Percentiles rank a stretch among this genome's conserved stretches.
phyloP scores from a whole-genome alignment of 2,888 invertebrate genomes.

The Carterocephalus palaemon region DNA sequence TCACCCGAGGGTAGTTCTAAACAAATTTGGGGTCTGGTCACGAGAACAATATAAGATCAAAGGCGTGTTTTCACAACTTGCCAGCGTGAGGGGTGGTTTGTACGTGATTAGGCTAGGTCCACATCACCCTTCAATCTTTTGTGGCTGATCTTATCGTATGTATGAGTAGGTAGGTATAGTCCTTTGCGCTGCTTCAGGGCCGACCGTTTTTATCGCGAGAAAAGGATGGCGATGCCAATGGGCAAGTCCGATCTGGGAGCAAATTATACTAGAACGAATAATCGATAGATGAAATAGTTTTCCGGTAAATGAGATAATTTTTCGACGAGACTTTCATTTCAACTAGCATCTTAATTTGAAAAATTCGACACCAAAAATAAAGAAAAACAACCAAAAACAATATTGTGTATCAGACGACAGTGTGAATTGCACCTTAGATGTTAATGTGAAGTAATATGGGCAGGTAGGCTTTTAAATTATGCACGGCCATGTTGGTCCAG shows the following conservation, averaged over 20 bases:
- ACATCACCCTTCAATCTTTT: slow-evolving; percentile 12
- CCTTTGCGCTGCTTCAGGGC: too few species aligned
- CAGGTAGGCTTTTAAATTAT: slow-evolving; percentile 20
- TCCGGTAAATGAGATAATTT: too few species aligned
- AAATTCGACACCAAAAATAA: background rate
- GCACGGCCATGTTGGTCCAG: slow-evolving; percentile 4
- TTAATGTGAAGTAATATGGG: slow-evolving; percentile 4
- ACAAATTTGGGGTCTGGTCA: slow-evolving; percentile 59
- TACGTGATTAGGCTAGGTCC: slow-evolving; percentile 35
- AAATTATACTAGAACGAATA: too few species aligned
- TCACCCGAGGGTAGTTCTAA: slow-evolving; percentile 48
- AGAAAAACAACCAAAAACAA: too few species aligned
- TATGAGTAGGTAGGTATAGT: background rate
- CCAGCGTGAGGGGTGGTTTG: slow-evolving; percentile 47
- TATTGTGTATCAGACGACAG: too few species aligned
- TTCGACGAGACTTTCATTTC: too few species aligned
- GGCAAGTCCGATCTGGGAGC: too few species aligned
- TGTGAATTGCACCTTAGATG: slow-evolving; percentile 1
- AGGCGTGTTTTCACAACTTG: slow-evolving; percentile 59
- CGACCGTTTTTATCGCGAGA: slow-evolving; percentile 1
- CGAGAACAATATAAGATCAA: slow-evolving; percentile 63
- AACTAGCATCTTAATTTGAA: too few species aligned
- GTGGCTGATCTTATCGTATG: too few species aligned
- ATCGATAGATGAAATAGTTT: background rate
- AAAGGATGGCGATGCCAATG: too few species aligned